Percentiles rank a stretch among this genome's conserved stretches.
These are phyloP conservation scores for Cataglyphis livida DNA, from an alignment of 2,888 invertebrate species.

Conservation along the genomic window DNA sequence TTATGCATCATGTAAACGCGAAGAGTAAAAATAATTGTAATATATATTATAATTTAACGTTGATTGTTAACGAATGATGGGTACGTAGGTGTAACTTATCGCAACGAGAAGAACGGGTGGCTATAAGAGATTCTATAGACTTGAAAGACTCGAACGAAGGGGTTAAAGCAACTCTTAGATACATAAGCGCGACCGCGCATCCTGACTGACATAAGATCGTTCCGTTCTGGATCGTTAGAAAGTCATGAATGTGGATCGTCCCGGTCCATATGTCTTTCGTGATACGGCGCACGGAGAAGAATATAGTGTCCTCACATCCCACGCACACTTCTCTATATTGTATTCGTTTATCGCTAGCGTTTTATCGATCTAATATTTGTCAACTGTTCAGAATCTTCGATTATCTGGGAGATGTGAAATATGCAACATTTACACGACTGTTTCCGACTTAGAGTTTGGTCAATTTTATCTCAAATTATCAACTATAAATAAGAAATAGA, in stretches of 20 bases:
- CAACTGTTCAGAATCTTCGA: constrained; percentile 54
- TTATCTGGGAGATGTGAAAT: not conserved
- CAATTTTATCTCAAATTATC: no score
- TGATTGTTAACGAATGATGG: constrained; percentile 60
- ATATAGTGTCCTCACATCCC: constrained; percentile 77
- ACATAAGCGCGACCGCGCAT: constrained; percentile 11
- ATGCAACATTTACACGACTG: not conserved
- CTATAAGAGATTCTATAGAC: not conserved
- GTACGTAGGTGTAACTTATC: constrained; percentile 76
- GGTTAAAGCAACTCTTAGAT: constrained; percentile 4
- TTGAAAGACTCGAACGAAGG: not conserved
- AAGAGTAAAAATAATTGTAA: constrained; percentile 69
- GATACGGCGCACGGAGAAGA: constrained; percentile 73
- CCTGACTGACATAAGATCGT: constrained; percentile 35
- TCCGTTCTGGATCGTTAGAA: constrained; percentile 79
- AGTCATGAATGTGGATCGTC: constrained; percentile 79
- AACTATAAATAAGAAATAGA: no score
- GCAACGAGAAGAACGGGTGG: constrained; percentile 68
- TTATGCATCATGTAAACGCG: not conserved
- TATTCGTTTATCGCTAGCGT: constrained; percentile 64
- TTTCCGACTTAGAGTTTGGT: not conserved
- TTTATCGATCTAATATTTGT: constrained; percentile 68
- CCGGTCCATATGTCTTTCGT: constrained; percentile 77
- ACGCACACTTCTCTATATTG: constrained; percentile 69
- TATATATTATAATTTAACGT: constrained; percentile 49